Conservation (phyloP, 2,797 vertebrate species). For the Cryptoprocta ferox region DNA sequence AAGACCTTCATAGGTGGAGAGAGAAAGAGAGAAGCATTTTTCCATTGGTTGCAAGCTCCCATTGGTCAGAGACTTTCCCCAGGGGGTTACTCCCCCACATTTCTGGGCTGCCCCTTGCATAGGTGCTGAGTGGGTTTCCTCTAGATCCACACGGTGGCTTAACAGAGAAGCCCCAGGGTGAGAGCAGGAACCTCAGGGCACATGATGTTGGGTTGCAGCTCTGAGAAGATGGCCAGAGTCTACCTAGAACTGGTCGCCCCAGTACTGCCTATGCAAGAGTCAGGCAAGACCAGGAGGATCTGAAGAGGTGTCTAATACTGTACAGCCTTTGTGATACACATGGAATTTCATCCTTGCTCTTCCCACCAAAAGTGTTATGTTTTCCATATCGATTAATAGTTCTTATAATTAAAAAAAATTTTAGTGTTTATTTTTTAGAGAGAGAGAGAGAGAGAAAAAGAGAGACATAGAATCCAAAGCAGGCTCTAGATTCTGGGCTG, state of each 20-base stretch:
- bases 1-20: no score
- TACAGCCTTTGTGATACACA: no score
- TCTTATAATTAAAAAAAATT: background rate
- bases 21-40: no score
- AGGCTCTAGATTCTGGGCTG: no score
- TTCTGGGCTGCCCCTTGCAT: background rate
- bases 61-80: background rate
- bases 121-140: background rate
- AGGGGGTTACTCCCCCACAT: rapidly evolving
- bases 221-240: background rate
- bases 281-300: background rate
- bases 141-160: background rate
- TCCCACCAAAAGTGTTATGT: background rate
- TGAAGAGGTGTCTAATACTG: background rate
- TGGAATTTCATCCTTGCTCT: background rate
- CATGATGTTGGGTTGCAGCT: background rate
- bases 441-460: no score
- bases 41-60: no score
- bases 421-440: no score
- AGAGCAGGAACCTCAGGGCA: background rate
- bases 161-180: background rate
- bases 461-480: no score
- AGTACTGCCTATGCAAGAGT: background rate
- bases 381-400: background rate
- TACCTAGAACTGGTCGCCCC: background rate